Evolutionary conservation across 1,140 invertebrate species (phyloP).

Genomic region (Holcopasites calliopsidis): DNA sequence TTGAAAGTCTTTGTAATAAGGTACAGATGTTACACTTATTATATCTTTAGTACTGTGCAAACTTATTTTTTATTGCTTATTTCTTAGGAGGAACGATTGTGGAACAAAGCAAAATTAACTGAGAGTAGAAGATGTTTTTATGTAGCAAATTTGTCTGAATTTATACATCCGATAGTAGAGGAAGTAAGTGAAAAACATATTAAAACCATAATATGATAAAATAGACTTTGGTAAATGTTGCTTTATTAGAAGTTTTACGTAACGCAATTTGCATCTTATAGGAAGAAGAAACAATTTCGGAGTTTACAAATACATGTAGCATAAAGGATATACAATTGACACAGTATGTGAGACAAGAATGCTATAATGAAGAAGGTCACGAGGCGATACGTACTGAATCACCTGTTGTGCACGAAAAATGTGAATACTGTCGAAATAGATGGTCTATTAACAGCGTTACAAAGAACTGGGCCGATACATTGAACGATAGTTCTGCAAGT

Average conservation of each 20-base stretch:
- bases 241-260: neutral
- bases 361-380: neutral
- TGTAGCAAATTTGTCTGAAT: slow-evolving; percentile 43
- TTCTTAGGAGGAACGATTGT: slow-evolving; percentile 64
- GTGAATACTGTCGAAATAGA: slow-evolving; percentile 24
- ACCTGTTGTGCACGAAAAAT: slow-evolving; percentile 6
- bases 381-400: neutral
- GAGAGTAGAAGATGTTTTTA: slow-evolving; percentile 58
- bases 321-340: neutral
- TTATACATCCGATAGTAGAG: slow-evolving; percentile 12
- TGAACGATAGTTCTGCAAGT: slow-evolving; percentile 75
- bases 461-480: slow-evolving; percentile 68
- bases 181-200: slow-evolving; percentile 1
- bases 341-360: neutral
- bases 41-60: neutral
- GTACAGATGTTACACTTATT: slow-evolving; percentile 50
- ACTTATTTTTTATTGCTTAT: slow-evolving; percentile 6
- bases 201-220: neutral
- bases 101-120: slow-evolving; percentile 60
- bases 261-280: no score
- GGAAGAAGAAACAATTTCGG: slow-evolving; percentile 13
- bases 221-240: neutral
- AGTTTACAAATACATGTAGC: slow-evolving; percentile 9
- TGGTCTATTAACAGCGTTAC: slow-evolving; percentile 57
- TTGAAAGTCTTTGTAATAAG: slow-evolving; percentile 53